Conservation (phyloP, 2,888 invertebrate species). For the Amphipyra berbera region DNA sequence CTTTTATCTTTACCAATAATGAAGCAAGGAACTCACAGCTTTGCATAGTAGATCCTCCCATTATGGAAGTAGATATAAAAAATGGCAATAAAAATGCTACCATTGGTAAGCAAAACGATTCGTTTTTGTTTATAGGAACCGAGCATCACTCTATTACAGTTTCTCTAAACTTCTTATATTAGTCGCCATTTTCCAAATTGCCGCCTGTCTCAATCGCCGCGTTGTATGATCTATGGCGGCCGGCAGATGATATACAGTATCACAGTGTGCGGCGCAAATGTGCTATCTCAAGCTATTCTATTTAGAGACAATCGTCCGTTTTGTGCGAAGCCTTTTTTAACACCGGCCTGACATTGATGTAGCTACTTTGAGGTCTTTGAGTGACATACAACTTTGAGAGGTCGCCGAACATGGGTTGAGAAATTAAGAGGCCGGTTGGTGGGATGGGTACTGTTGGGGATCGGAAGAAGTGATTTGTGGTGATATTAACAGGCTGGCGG, state of each 20-base stretch:
- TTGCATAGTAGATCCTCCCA: too few relatives aligned
- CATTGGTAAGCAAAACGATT: too few relatives aligned
- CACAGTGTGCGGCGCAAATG: conserved; percentile 76
- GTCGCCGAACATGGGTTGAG: not conserved
- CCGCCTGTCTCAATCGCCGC: not conserved
- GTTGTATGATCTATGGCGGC: conserved; percentile 57
- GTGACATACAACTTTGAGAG: conserved; percentile 32
- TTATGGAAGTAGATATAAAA: too few relatives aligned
- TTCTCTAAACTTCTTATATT: not conserved
- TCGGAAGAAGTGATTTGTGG: too few relatives aligned
- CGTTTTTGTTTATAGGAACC: too few relatives aligned
- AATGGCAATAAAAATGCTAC: too few relatives aligned
- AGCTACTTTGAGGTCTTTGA: conserved; percentile 10
- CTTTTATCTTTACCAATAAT: too few relatives aligned
- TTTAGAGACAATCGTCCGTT: conserved; percentile 71
- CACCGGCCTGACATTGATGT: conserved; percentile 32
- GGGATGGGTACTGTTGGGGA: too few relatives aligned
- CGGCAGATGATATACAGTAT: conserved; percentile 80
- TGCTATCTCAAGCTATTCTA: conserved; percentile 76
- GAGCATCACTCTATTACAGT: too few relatives aligned
- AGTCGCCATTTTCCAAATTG: not conserved
- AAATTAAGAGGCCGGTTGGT: too few relatives aligned
- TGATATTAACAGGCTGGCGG: too few relatives aligned
- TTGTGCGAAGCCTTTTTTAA: conserved; percentile 27
- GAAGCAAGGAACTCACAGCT: too few relatives aligned